Conservation (phyloP, 2,797 vertebrate genomes). For the Myotis planiceps region DNA sequence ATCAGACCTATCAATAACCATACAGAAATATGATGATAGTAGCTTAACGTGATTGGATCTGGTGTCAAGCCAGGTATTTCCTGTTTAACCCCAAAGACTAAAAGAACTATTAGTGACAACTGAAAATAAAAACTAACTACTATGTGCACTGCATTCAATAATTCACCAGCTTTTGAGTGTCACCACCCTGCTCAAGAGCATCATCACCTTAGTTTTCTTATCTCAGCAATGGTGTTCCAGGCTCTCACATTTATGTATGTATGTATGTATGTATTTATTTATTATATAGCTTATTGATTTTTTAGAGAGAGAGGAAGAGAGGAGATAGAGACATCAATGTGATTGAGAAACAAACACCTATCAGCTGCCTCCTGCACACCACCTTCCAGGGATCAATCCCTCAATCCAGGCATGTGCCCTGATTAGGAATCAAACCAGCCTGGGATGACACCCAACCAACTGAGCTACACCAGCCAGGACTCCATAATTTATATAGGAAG, state of each 20-base stretch:
- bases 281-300: no score
- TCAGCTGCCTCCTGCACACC: no score
- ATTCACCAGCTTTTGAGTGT: background rate
- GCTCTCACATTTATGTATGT: background rate
- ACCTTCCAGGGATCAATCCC: no score
- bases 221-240: background rate
- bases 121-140: background rate
- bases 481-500: no score
- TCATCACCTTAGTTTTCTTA: background rate
- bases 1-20: background rate
- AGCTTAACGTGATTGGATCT: background rate
- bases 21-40: background rate
- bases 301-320: no score
- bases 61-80: background rate
- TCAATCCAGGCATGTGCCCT: no score
- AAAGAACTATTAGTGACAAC: background rate
- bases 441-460: no score
- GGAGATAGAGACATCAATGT: no score
- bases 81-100: background rate
- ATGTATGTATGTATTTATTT: no score
- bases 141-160: background rate
- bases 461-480: no score
- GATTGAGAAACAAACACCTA: no score
- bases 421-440: no score
- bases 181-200: background rate